These are phyloP conservation scores for Ferdinandea cuprea DNA, from an alignment of 2,888 invertebrate genomes.

Conservation along the genomic window DNA sequence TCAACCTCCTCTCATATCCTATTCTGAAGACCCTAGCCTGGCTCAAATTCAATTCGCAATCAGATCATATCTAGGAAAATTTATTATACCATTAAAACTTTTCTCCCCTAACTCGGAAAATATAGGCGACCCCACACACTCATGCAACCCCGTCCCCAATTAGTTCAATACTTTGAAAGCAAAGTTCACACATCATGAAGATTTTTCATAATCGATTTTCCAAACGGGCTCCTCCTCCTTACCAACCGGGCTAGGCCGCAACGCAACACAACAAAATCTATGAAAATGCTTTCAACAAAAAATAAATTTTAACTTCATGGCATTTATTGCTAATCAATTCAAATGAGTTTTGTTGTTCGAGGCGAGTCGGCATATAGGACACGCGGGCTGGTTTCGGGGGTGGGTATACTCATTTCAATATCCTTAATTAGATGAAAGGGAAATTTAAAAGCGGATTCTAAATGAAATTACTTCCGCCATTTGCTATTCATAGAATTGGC, in stretches of 20 bases:
- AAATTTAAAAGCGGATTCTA: constrained; percentile 68
- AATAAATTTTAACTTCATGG: constrained; percentile 64
- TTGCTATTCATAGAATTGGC: constrained; percentile 39
- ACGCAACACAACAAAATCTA: constrained; percentile 36
- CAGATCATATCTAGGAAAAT: constrained; percentile 66
- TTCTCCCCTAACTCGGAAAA: constrained; percentile 3
- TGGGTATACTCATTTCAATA: constrained; percentile 62
- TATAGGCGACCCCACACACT: constrained; percentile 8
- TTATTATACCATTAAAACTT: constrained; percentile 70
- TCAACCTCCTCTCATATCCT: too few species aligned
- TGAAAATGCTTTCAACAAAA: constrained; percentile 65
- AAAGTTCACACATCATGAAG: constrained; percentile 69
- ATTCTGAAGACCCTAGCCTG: too few species aligned
- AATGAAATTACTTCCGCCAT: constrained; percentile 71
- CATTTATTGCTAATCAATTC: constrained; percentile 74
- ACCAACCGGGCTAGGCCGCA: constrained; percentile 12
- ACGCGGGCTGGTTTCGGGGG: not conserved
- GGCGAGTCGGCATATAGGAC: constrained; percentile 1
- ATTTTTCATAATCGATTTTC: constrained; percentile 71
- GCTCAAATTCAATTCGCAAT: constrained; percentile 56
- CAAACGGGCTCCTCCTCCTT: not conserved
- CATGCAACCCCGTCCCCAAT: not conserved
- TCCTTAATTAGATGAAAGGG: constrained; percentile 71
- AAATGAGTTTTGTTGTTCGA: constrained; percentile 68
- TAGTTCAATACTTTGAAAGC: constrained; percentile 40